A percentile compares a stretch with the other conserved stretches of the same genome.
phyloP scores from a whole-genome alignment of 2,797 vertebrate genomes.

The Mus caroli region DNA sequence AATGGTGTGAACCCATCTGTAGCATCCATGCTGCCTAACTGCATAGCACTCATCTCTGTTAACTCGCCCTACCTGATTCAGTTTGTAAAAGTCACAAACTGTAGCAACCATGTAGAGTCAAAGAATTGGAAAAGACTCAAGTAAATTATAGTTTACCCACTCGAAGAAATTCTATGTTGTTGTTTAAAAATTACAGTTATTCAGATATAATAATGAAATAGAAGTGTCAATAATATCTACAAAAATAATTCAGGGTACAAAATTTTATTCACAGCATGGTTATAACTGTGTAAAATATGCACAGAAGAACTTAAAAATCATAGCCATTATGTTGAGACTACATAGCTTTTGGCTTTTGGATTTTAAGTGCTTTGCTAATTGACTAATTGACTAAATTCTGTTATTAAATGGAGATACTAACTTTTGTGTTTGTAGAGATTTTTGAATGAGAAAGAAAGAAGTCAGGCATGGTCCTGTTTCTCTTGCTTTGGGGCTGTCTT shows the following conservation, averaged over 20 bases:
- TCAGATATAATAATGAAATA: not conserved
- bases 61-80: not conserved
- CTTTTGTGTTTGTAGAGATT: not conserved
- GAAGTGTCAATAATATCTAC: not conserved
- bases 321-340: not conserved
- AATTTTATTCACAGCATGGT: not conserved
- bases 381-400: not conserved
- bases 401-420: not conserved
- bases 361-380: not conserved
- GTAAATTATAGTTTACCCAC: constrained; percentile 50
- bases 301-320: constrained; percentile 16
- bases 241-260: not conserved
- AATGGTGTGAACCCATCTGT: not conserved
- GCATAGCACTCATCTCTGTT: not conserved
- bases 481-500: not conserved
- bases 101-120: constrained; percentile 24
- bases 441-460: not conserved
- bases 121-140: constrained; percentile 32
- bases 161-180: constrained; percentile 35
- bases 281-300: not conserved
- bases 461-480: not conserved
- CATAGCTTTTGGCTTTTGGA: not conserved
- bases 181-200: constrained; percentile 52
- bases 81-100: not conserved
- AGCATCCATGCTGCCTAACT: not conserved